A percentile compares a stretch with the other conserved stretches of the same genome.
These are phyloP conservation scores for Anagrus nilaparvatae DNA, from an alignment of 1,140 invertebrate genomes.

Conservation along the genomic window DNA sequence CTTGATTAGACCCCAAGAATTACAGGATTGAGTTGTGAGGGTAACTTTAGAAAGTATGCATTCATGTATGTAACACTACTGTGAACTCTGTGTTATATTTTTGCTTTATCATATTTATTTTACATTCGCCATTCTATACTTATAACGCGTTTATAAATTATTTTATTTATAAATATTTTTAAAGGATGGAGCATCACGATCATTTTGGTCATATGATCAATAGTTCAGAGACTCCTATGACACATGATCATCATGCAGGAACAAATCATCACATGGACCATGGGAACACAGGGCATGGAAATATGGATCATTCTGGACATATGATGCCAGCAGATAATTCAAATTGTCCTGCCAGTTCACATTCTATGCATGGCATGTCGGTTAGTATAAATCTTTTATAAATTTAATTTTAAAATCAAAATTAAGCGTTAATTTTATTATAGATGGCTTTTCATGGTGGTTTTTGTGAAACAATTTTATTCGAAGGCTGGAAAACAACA, in stretches of 20 bases:
- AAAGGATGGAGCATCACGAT: constrained; percentile 18
- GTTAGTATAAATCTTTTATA: constrained; percentile 20
- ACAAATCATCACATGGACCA: constrained; percentile 25
- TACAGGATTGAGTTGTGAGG: too few relatives aligned
- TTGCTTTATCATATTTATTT: too few relatives aligned
- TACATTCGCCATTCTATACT: too few relatives aligned
- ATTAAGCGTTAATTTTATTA: not conserved
- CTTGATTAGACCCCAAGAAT: too few relatives aligned
- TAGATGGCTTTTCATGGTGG: constrained; percentile 74
- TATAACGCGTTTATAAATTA: too few relatives aligned
- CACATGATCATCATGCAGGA: not conserved
- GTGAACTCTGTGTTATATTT: too few relatives aligned
- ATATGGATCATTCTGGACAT: constrained; percentile 12
- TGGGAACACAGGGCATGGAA: constrained; percentile 10
- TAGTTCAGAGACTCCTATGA: not conserved
- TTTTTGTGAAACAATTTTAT: constrained; percentile 62
- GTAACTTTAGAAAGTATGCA: too few relatives aligned
- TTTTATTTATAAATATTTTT: too few relatives aligned
- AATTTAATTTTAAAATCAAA: constrained; percentile 1
- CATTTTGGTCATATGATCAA: constrained; percentile 20
- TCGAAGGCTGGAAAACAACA: constrained; percentile 66
- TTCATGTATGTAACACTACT: too few relatives aligned
- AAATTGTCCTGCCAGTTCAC: constrained; percentile 1
- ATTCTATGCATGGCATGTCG: constrained; percentile 32
- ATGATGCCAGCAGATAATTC: constrained; percentile 1